Conservation (phyloP, 2,888 invertebrate genomes). For the Phaedon cochleariae region DNA sequence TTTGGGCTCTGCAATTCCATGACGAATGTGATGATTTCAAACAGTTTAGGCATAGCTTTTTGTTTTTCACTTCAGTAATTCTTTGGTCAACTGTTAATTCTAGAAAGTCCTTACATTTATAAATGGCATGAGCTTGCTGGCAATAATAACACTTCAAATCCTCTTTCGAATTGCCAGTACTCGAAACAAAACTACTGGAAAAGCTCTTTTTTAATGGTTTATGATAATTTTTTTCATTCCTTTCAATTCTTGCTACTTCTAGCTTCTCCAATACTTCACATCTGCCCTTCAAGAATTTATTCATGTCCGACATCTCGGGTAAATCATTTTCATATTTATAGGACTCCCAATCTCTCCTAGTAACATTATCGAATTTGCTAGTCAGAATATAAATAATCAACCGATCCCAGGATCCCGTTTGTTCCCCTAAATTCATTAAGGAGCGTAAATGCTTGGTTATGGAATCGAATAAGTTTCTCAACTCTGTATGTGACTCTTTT, state of each 20-base stretch:
- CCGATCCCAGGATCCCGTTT: slow-evolving; percentile 43
- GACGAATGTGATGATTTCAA: not conserved
- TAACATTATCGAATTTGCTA: slow-evolving; percentile 31
- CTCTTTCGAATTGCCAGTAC: not conserved
- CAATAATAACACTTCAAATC: not conserved
- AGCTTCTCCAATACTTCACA: slow-evolving; percentile 15
- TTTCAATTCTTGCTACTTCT: not conserved
- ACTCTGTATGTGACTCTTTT: slow-evolving; percentile 28
- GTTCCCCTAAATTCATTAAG: slow-evolving; percentile 38
- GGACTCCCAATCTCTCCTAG: slow-evolving; percentile 40
- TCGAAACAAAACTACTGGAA: not conserved
- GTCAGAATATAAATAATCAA: slow-evolving; percentile 27
- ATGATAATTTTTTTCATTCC: not conserved
- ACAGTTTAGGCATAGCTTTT: slow-evolving; percentile 15
- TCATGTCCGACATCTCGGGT: slow-evolving; percentile 12
- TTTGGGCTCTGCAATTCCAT: not conserved
- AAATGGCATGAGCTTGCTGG: not conserved
- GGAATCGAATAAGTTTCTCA: slow-evolving; percentile 39
- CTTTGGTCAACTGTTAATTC: not conserved
- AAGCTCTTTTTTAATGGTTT: not conserved
- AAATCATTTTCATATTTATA: not conserved
- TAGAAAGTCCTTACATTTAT: not conserved
- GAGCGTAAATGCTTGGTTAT: slow-evolving; percentile 42
- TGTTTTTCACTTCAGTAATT: slow-evolving; percentile 12
- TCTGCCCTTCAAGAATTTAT: slow-evolving; percentile 4